Conservation (phyloP, 2,797 vertebrate species). For the Liparis tanakae region DNA sequence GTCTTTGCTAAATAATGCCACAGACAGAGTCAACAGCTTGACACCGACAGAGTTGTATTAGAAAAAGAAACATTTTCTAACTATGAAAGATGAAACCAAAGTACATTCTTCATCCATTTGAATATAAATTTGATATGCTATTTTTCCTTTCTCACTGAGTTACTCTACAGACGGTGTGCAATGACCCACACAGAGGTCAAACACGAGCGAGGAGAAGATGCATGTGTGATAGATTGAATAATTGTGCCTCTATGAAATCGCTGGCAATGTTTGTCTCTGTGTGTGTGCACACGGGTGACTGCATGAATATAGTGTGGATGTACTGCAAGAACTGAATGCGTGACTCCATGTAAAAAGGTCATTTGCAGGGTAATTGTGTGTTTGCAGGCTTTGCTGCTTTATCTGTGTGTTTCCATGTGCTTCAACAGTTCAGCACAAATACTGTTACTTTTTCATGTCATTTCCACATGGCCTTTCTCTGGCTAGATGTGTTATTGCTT, state of each 20-base stretch:
- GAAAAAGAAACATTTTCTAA: not conserved
- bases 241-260: slow-evolving; percentile 54
- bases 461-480: slow-evolving; percentile 11
- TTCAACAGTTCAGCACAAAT: slow-evolving; percentile 22
- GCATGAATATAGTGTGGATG: slow-evolving; percentile 45
- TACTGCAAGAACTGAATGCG: slow-evolving; percentile 26
- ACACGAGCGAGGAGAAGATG: slow-evolving; percentile 41
- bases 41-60: not conserved
- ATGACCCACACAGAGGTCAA: slow-evolving; percentile 46
- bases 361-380: slow-evolving; percentile 49
- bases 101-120: slow-evolving; percentile 26
- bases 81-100: not conserved
- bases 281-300: slow-evolving; percentile 46
- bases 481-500: slow-evolving; percentile 1
- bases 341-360: slow-evolving; percentile 60
- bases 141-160: slow-evolving; percentile 32
- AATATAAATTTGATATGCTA: slow-evolving; percentile 49
- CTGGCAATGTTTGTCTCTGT: slow-evolving; percentile 29
- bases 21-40: not conserved
- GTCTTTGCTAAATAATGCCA: not conserved
- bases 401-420: slow-evolving; percentile 45
- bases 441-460: slow-evolving; percentile 24
- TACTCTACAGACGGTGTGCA: slow-evolving; percentile 49
- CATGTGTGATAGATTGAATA: slow-evolving; percentile 37
- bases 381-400: slow-evolving; percentile 39